Base-by-base conservation (phyloP, 2,888 invertebrate genomes). In the Clivina fossor region DNA sequence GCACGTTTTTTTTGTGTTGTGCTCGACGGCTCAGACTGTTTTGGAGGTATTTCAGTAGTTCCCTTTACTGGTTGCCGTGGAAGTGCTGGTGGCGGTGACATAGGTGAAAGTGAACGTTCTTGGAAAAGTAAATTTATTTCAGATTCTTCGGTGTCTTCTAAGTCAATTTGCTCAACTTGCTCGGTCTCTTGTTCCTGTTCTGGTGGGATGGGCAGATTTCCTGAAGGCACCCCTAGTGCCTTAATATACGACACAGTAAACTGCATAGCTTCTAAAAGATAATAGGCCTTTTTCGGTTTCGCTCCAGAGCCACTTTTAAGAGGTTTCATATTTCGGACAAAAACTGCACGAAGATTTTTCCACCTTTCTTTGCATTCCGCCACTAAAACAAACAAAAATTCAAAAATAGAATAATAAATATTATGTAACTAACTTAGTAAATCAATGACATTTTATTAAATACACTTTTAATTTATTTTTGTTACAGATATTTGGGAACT, bases 401-500 rank as follows among this genome's bases (percentile, higher is more conserved):
- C n/a, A n/a, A n/a, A n/a, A n/a, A n/a, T n/a, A n/a, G n/a, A n/a
- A n/a, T n/a, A n/a, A n/a, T n/a, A n/a, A n/a, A n/a, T n/a, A n/a
- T n/a, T n/a, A n/a, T n/a, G n/a, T n/a, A n/a, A n/a, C n/a, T n/a
- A n/a, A n/a, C n/a, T n/a, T n/a, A n/a, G n/a, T n/a, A n/a, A n/a
- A n/a, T n/a, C n/a, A n/a, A n/a, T n/a, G n/a, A n/a, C n/a, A n/a
- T n/a, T n/a, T n/a, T n/a, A n/a, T n/a, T n/a, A n/a, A n/a, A n/a
- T n/a, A n/a, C n/a, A n/a, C 15, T 11, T 30, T 46, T 11, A 11
- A 32, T 20, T 24, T 37, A 43, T 48, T 47, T 59, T 57, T 61
- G 15, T 63, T 61, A 56, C 49, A 62, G 62, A 58, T 66, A 63
- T 51, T 62, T 64, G 43, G 60, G 58, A 57, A 62, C 62, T 26